Evolutionary conservation across 2,797 vertebrate species (phyloP).

Genomic region (Neosilurus hyrtlii): DNA sequence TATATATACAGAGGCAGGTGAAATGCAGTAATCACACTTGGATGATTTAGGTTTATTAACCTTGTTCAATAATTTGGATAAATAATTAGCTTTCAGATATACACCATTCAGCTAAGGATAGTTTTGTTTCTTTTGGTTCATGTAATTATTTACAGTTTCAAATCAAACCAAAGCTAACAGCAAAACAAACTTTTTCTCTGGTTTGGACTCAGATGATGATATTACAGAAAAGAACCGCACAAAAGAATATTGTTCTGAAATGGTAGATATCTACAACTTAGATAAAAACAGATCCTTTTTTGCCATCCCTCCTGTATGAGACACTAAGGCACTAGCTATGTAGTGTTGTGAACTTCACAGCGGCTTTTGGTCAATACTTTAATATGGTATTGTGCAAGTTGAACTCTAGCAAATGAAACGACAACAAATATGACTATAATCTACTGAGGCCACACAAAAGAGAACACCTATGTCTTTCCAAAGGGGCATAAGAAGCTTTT

Average conservation of each 20-base stretch:
- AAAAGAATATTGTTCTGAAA: background rate
- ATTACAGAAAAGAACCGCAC: background rate
- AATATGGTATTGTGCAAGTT: background rate
- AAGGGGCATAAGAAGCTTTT: slow-evolving; percentile 10
- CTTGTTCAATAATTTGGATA: background rate
- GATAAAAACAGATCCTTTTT: background rate
- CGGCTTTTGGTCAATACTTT: slow-evolving; percentile 20
- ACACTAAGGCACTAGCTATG: slow-evolving; percentile 48
- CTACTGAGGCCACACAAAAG: background rate
- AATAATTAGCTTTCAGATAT: background rate
- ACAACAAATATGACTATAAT: background rate
- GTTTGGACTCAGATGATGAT: background rate
- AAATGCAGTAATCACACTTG: too few relatives aligned
- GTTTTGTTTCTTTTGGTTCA: background rate
- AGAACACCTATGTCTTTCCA: background rate
- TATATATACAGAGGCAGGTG: too few relatives aligned
- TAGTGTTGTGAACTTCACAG: slow-evolving; percentile 38
- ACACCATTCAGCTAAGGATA: background rate
- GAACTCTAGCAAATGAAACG: slow-evolving; percentile 4
- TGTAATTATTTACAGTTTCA: background rate
- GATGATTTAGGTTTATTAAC: background rate
- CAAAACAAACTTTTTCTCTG: background rate
- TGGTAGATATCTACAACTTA: background rate
- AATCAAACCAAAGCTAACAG: background rate
- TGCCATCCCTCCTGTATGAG: background rate